Conservation (phyloP, 2,888 invertebrate genomes). For the Chymomyza procnemis region DNA sequence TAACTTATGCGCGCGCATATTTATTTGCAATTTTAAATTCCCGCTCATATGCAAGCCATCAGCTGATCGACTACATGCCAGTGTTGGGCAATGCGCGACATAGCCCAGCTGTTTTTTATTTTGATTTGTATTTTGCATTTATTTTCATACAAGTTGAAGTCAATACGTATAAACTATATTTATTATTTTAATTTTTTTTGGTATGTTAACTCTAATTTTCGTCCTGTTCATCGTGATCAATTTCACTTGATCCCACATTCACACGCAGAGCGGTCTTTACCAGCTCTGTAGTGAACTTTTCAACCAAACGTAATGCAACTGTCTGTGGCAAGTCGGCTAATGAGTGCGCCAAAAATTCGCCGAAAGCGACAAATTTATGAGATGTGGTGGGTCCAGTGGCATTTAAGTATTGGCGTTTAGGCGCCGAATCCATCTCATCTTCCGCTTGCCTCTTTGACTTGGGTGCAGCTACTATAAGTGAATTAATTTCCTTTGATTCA, state of each 20-base stretch:
- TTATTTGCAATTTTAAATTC: background rate
- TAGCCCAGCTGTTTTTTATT: background rate
- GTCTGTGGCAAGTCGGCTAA: slow-evolving; percentile 73
- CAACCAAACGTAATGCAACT: slow-evolving; percentile 73
- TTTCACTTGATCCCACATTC: background rate
- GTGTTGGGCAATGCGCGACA: background rate
- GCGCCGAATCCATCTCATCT: slow-evolving; percentile 26
- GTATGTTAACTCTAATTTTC: background rate
- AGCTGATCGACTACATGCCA: background rate
- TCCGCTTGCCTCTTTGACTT: slow-evolving; percentile 14
- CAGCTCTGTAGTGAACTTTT: slow-evolving; percentile 76
- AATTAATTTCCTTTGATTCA: background rate
- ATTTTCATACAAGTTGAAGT: background rate
- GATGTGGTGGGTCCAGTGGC: slow-evolving; percentile 27
- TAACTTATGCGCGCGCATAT: slow-evolving; percentile 25
- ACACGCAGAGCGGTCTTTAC: slow-evolving; percentile 69
- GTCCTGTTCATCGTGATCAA: background rate
- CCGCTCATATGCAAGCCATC: background rate
- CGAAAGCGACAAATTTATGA: slow-evolving; percentile 72
- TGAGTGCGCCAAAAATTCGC: slow-evolving; percentile 76
- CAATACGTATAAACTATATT: background rate
- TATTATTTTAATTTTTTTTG: background rate
- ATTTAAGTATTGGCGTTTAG: slow-evolving; percentile 32
- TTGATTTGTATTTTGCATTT: background rate
- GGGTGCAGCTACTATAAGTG: background rate